These are phyloP conservation scores for Clarias magur DNA, from an alignment of 2,113 vertebrate genomes.

Conservation along the genomic window DNA sequence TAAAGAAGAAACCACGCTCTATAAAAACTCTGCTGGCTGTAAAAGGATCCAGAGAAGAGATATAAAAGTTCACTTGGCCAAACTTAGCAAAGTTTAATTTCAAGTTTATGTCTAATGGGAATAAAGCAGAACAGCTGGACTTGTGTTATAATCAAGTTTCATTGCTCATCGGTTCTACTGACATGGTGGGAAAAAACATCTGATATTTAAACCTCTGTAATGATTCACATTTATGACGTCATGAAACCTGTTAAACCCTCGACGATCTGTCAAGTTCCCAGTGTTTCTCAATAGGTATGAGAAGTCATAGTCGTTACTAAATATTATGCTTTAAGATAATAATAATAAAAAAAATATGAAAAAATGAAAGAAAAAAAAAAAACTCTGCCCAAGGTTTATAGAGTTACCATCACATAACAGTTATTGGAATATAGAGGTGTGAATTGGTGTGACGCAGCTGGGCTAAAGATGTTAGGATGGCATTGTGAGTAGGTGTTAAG, in stretches of 20 bases:
- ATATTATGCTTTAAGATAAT: neutral
- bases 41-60: constrained; percentile 4
- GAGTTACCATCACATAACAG: neutral
- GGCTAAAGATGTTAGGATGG: constrained; percentile 3
- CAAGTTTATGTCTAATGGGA: neutral
- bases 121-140: constrained; percentile 18
- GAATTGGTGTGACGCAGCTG: constrained; percentile 16
- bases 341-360: neutral
- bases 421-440: neutral
- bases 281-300: neutral
- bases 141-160: neutral
- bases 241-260: neutral
- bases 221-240: neutral
- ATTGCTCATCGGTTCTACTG: neutral
- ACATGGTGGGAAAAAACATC: constrained; percentile 15
- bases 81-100: neutral
- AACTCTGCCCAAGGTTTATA: neutral
- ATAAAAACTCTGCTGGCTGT: neutral
- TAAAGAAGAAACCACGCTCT: neutral
- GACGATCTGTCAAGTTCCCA: neutral
- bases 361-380: neutral
- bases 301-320: neutral
- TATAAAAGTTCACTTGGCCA: constrained; percentile 1
- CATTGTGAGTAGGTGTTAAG: constrained; percentile 12
- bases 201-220: constrained; percentile 12